Percentiles rank a stretch among this genome's conserved stretches.
Conservation (phyloP, 1,140 invertebrate genomes). For the Psix sp. region DNA sequence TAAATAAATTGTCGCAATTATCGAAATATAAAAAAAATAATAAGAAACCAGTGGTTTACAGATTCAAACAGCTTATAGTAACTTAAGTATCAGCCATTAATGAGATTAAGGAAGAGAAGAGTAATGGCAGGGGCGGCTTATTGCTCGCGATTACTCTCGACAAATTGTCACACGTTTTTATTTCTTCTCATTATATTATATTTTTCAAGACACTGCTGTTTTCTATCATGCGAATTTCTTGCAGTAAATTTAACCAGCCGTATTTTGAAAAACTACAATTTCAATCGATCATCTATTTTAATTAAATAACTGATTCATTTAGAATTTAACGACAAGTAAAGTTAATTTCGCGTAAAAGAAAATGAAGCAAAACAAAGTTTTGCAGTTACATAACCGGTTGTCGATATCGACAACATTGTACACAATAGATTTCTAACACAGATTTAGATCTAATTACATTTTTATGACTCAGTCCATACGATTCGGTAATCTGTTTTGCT, state of each 20-base stretch:
- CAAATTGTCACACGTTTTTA: conserved; percentile 24
- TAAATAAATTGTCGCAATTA: too few relatives aligned
- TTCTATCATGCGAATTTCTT: neutral
- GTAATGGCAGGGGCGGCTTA: conserved; percentile 16
- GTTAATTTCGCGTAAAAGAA: conserved; percentile 39
- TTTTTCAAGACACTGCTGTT: conserved; percentile 6
- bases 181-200: neutral
- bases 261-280: neutral
- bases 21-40: conserved; percentile 2
- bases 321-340: neutral
- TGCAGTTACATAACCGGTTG: conserved; percentile 33
- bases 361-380: conserved; percentile 27
- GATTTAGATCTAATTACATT: conserved; percentile 28
- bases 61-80: conserved; percentile 15
- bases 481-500: neutral
- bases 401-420: conserved; percentile 37
- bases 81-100: conserved; percentile 14
- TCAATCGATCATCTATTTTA: neutral
- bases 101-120: conserved; percentile 29
- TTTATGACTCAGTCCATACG: conserved; percentile 3
- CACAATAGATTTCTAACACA: conserved; percentile 12
- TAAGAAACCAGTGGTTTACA: conserved; percentile 16
- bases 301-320: neutral
- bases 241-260: neutral
- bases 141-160: conserved; percentile 19